A percentile compares a stretch with the other conserved stretches of the same genome.
These are phyloP conservation scores for Acleris laterana DNA, from an alignment of 2,888 invertebrate genomes.

Conservation along the genomic window DNA sequence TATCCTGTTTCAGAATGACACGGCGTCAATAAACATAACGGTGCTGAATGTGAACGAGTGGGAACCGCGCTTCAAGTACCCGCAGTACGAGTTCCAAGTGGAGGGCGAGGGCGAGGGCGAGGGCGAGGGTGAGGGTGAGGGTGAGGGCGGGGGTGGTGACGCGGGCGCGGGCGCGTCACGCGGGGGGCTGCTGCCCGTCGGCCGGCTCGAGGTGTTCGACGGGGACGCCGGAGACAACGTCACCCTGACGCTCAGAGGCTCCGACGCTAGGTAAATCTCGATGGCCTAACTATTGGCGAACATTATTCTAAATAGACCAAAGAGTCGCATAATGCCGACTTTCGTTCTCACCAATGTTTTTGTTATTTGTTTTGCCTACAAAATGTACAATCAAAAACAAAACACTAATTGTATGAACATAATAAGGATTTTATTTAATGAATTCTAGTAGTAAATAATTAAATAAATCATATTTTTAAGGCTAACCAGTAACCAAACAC, in stretches of 20 bases:
- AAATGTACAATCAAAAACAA: no score
- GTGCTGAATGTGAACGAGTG: conserved; percentile 96
- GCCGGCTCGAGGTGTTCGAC: conserved; percentile 94
- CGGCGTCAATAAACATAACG: conserved; percentile 91
- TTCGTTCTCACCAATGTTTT: no score
- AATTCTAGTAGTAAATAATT: no score
- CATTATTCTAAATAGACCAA: no score
- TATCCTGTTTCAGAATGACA: conserved; percentile 87
- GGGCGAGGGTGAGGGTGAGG: conserved; percentile 40
- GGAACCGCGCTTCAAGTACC: conserved; percentile 95
- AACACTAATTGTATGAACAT: no score
- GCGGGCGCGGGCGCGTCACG: conserved; percentile 29
- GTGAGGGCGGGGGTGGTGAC: conserved; percentile 41
- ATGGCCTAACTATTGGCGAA: no score
- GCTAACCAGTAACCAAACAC: no score
- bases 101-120: conserved; percentile 47
- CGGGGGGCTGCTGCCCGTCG: conserved; percentile 68
- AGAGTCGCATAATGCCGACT: no score
- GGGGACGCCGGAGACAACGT: conserved; percentile 92
- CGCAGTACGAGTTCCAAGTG: conserved; percentile 92
- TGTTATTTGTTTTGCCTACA: no score
- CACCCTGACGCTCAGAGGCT: conserved; percentile 88
- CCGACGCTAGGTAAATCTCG: conserved; percentile 85
- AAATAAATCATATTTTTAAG: no score
- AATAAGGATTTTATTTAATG: no score